Conservation (phyloP, 2,797 vertebrate species). For the Alfaro cultratus region DNA sequence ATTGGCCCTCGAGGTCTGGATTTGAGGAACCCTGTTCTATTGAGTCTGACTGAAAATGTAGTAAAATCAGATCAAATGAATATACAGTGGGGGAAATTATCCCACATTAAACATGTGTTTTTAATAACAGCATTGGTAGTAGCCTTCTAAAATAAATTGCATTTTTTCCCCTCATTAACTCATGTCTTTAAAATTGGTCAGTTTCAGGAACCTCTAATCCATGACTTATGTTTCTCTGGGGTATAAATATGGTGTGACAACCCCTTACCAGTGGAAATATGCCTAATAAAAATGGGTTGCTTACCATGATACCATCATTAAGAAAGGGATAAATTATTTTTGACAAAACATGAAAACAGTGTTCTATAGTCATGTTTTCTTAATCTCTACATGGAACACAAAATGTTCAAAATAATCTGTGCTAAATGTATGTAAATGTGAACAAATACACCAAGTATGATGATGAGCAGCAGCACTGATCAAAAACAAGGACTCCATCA, state of each 20-base stretch:
- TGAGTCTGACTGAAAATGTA: background rate
- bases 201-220: background rate
- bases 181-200: background rate
- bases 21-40: too few relatives aligned
- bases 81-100: background rate
- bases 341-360: background rate
- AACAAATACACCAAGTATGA: background rate
- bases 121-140: background rate
- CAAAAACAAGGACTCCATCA: background rate
- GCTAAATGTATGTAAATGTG: background rate
- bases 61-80: too few relatives aligned
- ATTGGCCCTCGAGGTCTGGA: too few relatives aligned
- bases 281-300: too few relatives aligned
- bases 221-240: background rate
- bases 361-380: background rate
- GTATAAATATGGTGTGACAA: background rate
- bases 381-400: background rate
- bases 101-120: background rate
- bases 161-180: background rate
- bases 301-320: too few relatives aligned
- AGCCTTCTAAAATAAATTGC: background rate
- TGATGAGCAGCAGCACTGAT: background rate
- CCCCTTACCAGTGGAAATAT: too few relatives aligned
- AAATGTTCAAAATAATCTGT: background rate
- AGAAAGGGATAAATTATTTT: background rate